Conservation (phyloP, 2,113 vertebrate species). For the Boleophthalmus pectinirostris region DNA sequence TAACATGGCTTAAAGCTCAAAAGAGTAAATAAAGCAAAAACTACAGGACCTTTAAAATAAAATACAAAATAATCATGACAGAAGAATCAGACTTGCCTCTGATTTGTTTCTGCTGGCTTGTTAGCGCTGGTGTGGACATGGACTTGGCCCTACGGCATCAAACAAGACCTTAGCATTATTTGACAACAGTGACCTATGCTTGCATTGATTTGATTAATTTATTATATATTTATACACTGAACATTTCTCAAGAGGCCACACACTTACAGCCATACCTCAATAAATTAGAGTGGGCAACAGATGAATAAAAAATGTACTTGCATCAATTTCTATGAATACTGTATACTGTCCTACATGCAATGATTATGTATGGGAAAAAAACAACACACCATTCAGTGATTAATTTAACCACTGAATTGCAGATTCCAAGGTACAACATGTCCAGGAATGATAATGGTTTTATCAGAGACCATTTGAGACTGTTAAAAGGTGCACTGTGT, state of each 20-base stretch:
- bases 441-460: no score
- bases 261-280: neutral
- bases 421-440: no score
- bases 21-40: no score
- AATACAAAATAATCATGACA: neutral
- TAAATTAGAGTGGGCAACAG: neutral
- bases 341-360: no score
- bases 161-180: neutral
- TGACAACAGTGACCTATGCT: neutral
- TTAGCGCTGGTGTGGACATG: constrained; percentile 83
- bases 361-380: no score
- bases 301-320: no score
- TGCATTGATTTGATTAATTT: neutral
- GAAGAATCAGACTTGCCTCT: constrained; percentile 74
- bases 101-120: constrained; percentile 61
- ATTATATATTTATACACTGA: neutral
- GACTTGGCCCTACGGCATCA: constrained; percentile 82
- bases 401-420: no score
- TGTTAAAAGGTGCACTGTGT: no score
- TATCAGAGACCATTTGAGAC: no score
- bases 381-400: no score
- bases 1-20: no score
- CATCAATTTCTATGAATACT: no score
- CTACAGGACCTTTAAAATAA: neutral
- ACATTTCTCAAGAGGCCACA: neutral